Evolutionary conservation across 2,797 vertebrate genomes (phyloP), one percentile per base, ranked within the genome.

Genomic region (Xyrichtys novacula): DNA sequence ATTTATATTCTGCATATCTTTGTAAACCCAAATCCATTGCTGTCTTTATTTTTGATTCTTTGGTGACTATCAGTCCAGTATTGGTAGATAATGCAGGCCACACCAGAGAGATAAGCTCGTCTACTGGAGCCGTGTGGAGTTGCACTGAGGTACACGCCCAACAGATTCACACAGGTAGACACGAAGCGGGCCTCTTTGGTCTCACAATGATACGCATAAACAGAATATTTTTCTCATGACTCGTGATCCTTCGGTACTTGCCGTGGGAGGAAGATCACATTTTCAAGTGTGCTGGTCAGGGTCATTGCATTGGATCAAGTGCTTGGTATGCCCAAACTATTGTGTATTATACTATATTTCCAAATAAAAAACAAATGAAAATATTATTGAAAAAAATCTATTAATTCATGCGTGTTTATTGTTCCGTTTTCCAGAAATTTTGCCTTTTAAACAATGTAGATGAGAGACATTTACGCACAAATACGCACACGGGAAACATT

Each of bases 281-380:
- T 86, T 85, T 85, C 42, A 74, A 59, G 55, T 77, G 42, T 77
- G 65, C 78, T 78, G 85, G 66, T 80, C 83, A 84, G 80, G 87
- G 87, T 89, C 81, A 89, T 75, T 52, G 65, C 83, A 74, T 73
- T 84, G 80, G 74, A 79, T 89, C 74, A 75, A 84, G 55, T 87
- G 81, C 86, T 90, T 88, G 88, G 73, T 85, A 81, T 86, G 76
- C 77, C 84, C 80, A 72, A 85, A 89, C 49, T 85, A 78, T 90
- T 90, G 82, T 92, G 90, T 91, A 91, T 86, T 84, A 80, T 92
- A 86, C 79, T 88, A 86, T 91, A 91, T 91, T 92, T 92, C 79
- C 86, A 91, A 90, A 89, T 90, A 91, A 75, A 44, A 75, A 49
- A 71, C 62, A 47, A 80, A 65, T 84, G 68, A 80, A 89, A 85